phyloP scores from a whole-genome alignment of 92 coral and sea anemone species.

The Actinernus sp. region DNA sequence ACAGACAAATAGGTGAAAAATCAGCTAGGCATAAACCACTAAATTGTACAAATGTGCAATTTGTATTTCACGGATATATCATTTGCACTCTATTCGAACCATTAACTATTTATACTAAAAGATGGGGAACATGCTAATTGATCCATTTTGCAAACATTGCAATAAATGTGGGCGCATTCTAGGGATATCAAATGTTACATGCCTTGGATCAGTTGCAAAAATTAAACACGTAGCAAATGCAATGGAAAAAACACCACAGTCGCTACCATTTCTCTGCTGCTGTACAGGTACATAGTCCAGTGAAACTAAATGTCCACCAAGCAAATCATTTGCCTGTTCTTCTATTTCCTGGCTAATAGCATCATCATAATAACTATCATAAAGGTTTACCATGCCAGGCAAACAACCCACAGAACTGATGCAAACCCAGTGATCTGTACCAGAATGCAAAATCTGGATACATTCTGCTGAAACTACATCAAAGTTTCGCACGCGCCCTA shows the following conservation, averaged over 20 bases:
- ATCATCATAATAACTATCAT: conserved; percentile 55
- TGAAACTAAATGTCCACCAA: conserved; percentile 1
- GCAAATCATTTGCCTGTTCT: background rate
- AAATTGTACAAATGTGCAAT: too few relatives aligned
- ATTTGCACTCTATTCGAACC: too few relatives aligned
- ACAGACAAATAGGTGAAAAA: too few relatives aligned
- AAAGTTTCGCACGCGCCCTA: conserved; percentile 13
- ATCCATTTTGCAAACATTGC: conserved; percentile 34
- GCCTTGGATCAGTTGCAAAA: conserved; percentile 39
- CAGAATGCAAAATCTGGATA: conserved; percentile 44
- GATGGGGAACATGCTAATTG: background rate
- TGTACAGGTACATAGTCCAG: conserved; percentile 54
- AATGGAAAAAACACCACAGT: conserved; percentile 71
- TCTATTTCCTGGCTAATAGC: conserved; percentile 34
- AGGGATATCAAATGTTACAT: conserved; percentile 41
- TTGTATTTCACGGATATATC: too few relatives aligned
- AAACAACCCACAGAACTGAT: conserved; percentile 36
- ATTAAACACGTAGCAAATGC: conserved; percentile 64
- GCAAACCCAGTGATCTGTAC: conserved; percentile 54
- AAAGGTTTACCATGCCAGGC: conserved; percentile 27
- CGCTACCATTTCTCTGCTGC: conserved; percentile 69
- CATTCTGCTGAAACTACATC: conserved; percentile 30
- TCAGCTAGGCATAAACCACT: too few relatives aligned
- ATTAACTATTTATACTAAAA: too few relatives aligned
- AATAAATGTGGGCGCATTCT: conserved; percentile 71